These are phyloP conservation scores for Drosophila insularis DNA, from an alignment of 1,140 invertebrate genomes.

Conservation along the genomic window DNA sequence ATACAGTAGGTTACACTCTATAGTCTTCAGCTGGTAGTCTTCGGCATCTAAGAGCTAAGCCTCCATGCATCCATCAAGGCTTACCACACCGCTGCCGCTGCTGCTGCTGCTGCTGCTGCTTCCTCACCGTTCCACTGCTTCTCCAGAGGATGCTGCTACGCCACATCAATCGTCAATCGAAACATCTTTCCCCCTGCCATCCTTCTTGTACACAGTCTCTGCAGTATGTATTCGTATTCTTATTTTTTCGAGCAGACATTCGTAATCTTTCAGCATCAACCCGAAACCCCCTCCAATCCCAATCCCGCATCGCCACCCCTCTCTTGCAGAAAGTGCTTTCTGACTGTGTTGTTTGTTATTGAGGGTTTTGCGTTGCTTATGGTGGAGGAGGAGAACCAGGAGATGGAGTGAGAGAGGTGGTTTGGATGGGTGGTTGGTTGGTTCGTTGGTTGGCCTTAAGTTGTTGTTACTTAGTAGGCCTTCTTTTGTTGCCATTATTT, in stretches of 20 bases:
- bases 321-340: neutral
- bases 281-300: conserved; percentile 9
- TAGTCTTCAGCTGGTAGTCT: conserved; percentile 29
- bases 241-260: conserved; percentile 59
- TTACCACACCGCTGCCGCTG: conserved; percentile 6
- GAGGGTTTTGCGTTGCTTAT: conserved; percentile 23
- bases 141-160: conserved; percentile 20
- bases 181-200: neutral
- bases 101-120: no score
- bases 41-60: conserved; percentile 49
- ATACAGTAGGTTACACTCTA: conserved; percentile 20
- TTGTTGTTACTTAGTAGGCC: conserved; percentile 65
- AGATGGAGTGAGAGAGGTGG: neutral
- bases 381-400: neutral
- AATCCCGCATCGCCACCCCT: neutral
- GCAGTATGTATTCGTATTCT: conserved; percentile 35
- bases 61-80: conserved; percentile 55
- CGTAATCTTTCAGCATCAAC: conserved; percentile 61
- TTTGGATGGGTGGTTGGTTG: neutral
- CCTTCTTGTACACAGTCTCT: neutral
- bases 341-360: conserved; percentile 24
- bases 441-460: conserved; percentile 16
- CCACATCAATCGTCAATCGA: conserved; percentile 66
- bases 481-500: conserved; percentile 67
- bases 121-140: neutral